These are phyloP conservation scores for Telenomus remus DNA, from an alignment of 1,140 invertebrate species.

Conservation along the genomic window DNA sequence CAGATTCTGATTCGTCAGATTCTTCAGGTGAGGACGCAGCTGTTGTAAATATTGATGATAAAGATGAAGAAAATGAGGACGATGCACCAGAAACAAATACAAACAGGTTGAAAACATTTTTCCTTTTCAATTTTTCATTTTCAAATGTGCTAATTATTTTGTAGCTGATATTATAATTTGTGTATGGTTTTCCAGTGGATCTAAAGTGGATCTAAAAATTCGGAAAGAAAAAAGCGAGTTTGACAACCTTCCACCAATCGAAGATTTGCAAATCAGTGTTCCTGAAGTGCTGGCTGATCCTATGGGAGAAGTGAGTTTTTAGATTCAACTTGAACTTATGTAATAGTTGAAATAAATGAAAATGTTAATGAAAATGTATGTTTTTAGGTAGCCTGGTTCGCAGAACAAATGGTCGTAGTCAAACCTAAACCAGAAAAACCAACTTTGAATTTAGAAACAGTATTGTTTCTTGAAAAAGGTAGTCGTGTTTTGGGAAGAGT, in stretches of 20 bases:
- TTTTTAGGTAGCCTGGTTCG: conserved; percentile 70
- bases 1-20: conserved; percentile 15
- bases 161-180: too few relatives aligned
- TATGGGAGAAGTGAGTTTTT: conserved; percentile 80
- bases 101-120: not conserved
- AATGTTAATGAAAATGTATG: too few relatives aligned
- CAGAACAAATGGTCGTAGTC: conserved; percentile 70
- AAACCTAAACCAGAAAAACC: conserved; percentile 77
- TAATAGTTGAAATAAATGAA: too few relatives aligned
- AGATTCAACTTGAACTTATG: too few relatives aligned
- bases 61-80: conserved; percentile 3
- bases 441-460: conserved; percentile 87
- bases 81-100: not conserved
- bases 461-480: conserved; percentile 87
- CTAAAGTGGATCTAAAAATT: conserved; percentile 20
- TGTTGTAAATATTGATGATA: not conserved
- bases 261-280: conserved; percentile 87
- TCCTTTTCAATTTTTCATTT: not conserved
- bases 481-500: conserved; percentile 84
- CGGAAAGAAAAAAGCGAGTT: conserved; percentile 66
- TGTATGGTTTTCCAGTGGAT: conserved; percentile 4
- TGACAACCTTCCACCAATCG: conserved; percentile 87
- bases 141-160: too few relatives aligned
- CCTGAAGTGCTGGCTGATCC: conserved; percentile 83
- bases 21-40: conserved; percentile 3